Conservation (phyloP, 2,113 vertebrate genomes). For the Rhabdomys dilectus region DNA sequence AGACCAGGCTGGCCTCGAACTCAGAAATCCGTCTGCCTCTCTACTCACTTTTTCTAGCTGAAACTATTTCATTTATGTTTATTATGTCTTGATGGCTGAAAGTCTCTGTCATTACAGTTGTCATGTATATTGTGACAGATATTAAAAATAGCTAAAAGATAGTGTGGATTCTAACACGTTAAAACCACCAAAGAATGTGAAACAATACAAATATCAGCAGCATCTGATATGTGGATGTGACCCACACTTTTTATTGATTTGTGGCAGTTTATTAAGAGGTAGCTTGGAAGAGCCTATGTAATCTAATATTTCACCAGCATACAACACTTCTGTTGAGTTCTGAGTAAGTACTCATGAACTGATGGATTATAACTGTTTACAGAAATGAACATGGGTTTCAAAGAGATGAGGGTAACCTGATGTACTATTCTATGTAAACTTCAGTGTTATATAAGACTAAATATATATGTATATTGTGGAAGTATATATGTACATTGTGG, state of each 20-base stretch:
- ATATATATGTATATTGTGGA: background rate
- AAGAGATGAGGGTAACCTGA: background rate
- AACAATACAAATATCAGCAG: background rate
- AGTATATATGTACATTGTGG: background rate
- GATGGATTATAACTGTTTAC: background rate
- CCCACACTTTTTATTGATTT: background rate
- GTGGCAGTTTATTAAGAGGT: background rate
- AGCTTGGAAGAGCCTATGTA: background rate
- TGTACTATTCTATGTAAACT: background rate
- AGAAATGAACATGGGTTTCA: background rate
- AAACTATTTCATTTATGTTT: constrained; percentile 24
- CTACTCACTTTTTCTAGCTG: background rate
- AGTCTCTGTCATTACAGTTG: constrained; percentile 14
- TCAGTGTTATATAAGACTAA: background rate
- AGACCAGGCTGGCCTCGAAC: no score
- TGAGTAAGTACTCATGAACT: background rate
- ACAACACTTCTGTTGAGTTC: rapidly evolving
- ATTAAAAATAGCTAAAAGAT: background rate
- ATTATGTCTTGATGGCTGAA: background rate
- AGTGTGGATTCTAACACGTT: background rate
- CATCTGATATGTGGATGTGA: background rate
- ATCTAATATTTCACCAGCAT: background rate
- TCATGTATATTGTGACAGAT: background rate
- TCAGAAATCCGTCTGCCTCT: no score
- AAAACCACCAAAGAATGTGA: background rate